phyloP scores from a whole-genome alignment of 1,140 invertebrate species.

The Pollicipes pollicipes region DNA sequence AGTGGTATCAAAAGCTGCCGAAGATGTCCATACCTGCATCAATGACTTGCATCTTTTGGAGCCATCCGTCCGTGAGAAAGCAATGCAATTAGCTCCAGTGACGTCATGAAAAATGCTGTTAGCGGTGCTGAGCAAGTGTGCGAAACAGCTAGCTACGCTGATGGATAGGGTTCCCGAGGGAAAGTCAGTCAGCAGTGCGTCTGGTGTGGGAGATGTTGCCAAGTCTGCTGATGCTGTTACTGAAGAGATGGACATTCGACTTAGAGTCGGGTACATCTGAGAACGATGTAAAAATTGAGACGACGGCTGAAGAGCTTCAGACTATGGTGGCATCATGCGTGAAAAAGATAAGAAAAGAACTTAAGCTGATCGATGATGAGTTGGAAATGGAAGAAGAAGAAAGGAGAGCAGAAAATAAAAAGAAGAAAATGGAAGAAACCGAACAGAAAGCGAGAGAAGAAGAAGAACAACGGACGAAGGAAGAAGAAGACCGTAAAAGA shows the following conservation, averaged over 20 bases:
- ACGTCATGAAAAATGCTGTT: not conserved
- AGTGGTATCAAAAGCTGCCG: not conserved
- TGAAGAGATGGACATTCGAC: not conserved
- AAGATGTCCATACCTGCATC: not conserved
- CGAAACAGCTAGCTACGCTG: not conserved
- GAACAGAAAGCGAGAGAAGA: conserved; percentile 15
- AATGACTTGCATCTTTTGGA: not conserved
- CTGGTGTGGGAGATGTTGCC: not conserved
- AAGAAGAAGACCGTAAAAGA: conserved; percentile 9
- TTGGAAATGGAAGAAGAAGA: conserved; percentile 6
- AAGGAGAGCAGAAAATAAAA: conserved; percentile 6
- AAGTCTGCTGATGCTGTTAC: not conserved
- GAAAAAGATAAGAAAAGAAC: not conserved
- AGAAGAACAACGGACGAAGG: conserved; percentile 19
- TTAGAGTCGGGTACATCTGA: not conserved
- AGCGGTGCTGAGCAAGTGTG: not conserved
- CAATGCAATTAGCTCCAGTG: not conserved
- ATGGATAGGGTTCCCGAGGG: not conserved
- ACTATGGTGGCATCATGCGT: not conserved
- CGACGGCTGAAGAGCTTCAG: not conserved
- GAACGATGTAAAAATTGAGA: not conserved
- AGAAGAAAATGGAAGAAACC: conserved; percentile 4
- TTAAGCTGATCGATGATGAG: not conserved
- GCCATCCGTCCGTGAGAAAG: not conserved
- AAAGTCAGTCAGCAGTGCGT: not conserved